A percentile compares a stretch with the other conserved stretches of the same genome.
These are phyloP conservation scores for Pardalotus punctatus DNA, from an alignment of 2,113 vertebrate species.

Conservation along the genomic window DNA sequence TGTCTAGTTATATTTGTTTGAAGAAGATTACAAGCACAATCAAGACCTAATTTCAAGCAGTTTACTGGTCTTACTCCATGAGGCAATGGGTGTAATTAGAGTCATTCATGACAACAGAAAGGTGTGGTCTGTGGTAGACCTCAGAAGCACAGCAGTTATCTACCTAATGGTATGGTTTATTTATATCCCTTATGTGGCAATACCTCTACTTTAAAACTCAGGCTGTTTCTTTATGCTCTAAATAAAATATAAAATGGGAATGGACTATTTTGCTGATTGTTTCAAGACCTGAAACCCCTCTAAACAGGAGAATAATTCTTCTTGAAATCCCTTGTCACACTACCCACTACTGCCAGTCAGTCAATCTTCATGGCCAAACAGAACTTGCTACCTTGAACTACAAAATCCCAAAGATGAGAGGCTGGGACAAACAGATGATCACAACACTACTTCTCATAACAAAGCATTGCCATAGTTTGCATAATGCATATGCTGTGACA, in stretches of 20 bases:
- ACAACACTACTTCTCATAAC: not conserved
- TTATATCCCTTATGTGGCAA: not conserved
- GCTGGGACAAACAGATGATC: not conserved
- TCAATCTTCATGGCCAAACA: not conserved
- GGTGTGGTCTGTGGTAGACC: not conserved
- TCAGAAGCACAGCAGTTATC: not conserved
- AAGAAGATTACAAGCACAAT: not conserved
- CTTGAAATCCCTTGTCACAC: not conserved
- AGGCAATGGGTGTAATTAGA: not conserved
- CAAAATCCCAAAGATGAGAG: not conserved
- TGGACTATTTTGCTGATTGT: not conserved
- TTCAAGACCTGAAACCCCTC: not conserved
- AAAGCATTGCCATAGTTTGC: not conserved
- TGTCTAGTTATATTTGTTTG: not conserved
- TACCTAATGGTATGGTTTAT: not conserved
- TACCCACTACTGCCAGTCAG: not conserved
- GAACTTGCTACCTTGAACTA: not conserved
- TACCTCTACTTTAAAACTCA: not conserved
- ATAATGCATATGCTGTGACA: not conserved
- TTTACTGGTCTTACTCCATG: not conserved
- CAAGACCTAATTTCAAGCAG: not conserved
- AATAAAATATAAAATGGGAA: not conserved
- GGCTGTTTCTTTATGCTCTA: not conserved
- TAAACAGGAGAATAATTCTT: not conserved
- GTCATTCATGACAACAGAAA: not conserved